phyloP scores from a whole-genome alignment of 2,797 vertebrate species.

The Smutsia gigantea region DNA sequence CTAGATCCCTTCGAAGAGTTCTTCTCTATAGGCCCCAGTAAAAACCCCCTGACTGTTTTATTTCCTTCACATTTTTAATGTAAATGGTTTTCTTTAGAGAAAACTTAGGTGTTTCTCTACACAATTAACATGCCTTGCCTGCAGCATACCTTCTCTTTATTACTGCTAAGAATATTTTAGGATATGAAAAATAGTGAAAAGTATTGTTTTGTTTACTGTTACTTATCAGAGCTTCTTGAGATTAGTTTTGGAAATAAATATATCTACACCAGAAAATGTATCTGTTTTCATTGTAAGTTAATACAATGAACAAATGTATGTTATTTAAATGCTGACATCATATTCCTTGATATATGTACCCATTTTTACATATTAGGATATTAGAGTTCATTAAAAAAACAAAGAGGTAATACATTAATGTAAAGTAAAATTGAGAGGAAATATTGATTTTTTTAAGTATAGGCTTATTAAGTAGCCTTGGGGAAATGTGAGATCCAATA shows the following conservation, averaged over 20 bases:
- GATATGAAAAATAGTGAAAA: not conserved
- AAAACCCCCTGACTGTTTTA: not conserved
- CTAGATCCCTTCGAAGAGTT: not conserved
- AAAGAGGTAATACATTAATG: not conserved
- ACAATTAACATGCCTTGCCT: not conserved
- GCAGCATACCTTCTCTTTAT: not conserved
- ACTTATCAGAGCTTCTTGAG: not conserved
- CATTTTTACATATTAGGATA: constrained; percentile 32
- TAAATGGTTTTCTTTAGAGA: not conserved
- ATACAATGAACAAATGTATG: not conserved
- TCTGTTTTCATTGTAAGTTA: not conserved
- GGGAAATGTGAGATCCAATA: not conserved
- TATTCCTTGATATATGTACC: not conserved
- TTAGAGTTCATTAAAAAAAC: not conserved
- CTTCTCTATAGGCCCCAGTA: not conserved
- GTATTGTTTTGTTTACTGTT: not conserved
- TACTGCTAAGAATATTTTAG: not conserved
- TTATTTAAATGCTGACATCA: not conserved
- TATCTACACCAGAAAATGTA: not conserved
- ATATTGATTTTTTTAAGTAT: not conserved
- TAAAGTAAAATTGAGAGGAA: not conserved
- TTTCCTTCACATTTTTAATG: not conserved
- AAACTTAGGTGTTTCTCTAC: not conserved
- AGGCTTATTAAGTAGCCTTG: not conserved
- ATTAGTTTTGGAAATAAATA: not conserved